These are phyloP conservation scores for Drosophila serrata DNA, from an alignment of 1,140 invertebrate species.

Conservation along the genomic window DNA sequence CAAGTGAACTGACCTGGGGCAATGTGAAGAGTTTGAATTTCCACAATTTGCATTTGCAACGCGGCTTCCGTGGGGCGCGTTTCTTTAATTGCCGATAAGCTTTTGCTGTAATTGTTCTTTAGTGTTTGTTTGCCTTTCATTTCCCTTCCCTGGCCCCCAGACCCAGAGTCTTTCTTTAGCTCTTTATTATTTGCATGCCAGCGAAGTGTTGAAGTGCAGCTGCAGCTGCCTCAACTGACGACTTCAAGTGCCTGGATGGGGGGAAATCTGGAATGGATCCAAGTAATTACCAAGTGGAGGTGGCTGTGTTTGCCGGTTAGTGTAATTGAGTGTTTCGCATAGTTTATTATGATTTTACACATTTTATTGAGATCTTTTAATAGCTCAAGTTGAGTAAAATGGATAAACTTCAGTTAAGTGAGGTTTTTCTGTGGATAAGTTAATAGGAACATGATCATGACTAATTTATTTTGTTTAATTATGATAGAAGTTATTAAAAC, in stretches of 20 bases:
- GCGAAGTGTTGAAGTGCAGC: constrained; percentile 53
- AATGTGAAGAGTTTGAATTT: constrained; percentile 28
- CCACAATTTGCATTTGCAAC: constrained; percentile 36
- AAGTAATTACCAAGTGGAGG: constrained; percentile 46
- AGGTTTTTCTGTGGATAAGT: no score
- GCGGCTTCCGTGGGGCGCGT: constrained; percentile 43
- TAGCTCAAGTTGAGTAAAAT: background rate
- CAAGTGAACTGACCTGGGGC: constrained; percentile 38
- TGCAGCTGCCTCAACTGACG: constrained; percentile 39
- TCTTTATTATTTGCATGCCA: constrained; percentile 58
- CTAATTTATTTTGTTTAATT: no score
- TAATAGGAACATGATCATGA: no score
- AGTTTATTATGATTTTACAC: constrained; percentile 48
- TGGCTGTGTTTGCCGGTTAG: constrained; percentile 3
- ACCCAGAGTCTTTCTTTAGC: constrained; percentile 4
- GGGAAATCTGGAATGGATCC: constrained; percentile 48
- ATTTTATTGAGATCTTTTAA: constrained; percentile 31
- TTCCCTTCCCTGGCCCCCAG: background rate
- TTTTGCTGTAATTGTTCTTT: constrained; percentile 50
- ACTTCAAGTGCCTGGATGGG: constrained; percentile 16
- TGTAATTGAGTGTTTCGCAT: constrained; percentile 39
- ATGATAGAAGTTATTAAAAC: background rate
- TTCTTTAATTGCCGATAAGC: constrained; percentile 52
- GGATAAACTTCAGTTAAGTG: background rate
- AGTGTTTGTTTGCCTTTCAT: constrained; percentile 60